Evolutionary conservation across 2,888 invertebrate genomes (phyloP).

Genomic region (Orthonychiurus folsomi): DNA sequence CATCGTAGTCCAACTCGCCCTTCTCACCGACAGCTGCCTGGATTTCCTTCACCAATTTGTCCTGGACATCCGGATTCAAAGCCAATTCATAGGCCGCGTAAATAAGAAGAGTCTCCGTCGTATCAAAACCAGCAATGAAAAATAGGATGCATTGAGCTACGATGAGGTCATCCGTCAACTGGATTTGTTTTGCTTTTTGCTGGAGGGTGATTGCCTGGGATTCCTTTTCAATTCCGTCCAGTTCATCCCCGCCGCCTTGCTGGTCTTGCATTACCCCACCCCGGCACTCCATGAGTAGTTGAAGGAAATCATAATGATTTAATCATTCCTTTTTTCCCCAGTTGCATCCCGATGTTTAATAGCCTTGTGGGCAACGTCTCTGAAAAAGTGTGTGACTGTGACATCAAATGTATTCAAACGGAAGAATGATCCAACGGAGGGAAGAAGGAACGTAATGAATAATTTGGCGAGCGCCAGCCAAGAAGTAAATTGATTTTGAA

Average conservation of each 20-base stretch:
- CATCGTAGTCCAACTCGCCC: background rate
- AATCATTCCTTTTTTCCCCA: constrained; percentile 1
- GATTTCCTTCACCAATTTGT: background rate
- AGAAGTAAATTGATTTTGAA: background rate
- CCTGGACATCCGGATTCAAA: background rate
- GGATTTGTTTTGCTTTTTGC: background rate
- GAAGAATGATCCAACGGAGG: background rate
- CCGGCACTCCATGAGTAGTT: background rate
- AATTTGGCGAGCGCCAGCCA: background rate
- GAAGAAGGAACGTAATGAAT: background rate
- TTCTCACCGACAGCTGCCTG: background rate
- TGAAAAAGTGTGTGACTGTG: background rate
- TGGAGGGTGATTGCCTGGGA: too few relatives aligned
- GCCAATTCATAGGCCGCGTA: background rate
- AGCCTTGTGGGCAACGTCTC: background rate
- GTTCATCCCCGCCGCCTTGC: background rate
- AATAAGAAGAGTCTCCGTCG: background rate
- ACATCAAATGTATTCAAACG: background rate
- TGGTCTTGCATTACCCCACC: background rate
- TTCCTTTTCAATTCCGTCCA: too few relatives aligned
- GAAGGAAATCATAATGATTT: too few relatives aligned
- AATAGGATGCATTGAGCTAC: too few relatives aligned
- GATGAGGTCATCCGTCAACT: background rate
- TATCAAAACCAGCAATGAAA: background rate
- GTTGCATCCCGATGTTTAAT: background rate